Conservation (phyloP, 2,888 invertebrate species). For the Ptychoptera albimana region DNA sequence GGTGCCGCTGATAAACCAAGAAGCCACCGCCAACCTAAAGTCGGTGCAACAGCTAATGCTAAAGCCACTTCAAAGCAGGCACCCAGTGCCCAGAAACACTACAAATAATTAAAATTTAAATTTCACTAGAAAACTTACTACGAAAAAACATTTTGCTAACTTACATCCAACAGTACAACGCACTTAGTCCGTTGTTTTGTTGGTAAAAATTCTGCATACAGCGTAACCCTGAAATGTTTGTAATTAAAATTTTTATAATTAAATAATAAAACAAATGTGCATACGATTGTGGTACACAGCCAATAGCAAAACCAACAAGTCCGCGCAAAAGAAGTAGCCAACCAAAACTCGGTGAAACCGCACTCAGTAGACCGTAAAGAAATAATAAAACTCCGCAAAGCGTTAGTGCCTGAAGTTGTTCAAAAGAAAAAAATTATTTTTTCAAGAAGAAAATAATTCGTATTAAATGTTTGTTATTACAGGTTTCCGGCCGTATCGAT, state of each 20-base stretch:
- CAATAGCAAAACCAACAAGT: slow-evolving; percentile 89
- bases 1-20: slow-evolving; percentile 84
- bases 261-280: slow-evolving; percentile 25
- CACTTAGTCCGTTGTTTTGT: slow-evolving; percentile 88
- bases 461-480: slow-evolving; percentile 31
- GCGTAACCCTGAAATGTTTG: slow-evolving; percentile 56
- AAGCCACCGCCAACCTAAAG: slow-evolving; percentile 81
- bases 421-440: slow-evolving; percentile 18
- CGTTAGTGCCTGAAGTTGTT: slow-evolving; percentile 61
- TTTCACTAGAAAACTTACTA: not conserved
- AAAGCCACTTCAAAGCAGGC: slow-evolving; percentile 85
- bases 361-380: slow-evolving; percentile 79
- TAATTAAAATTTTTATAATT: slow-evolving; percentile 15
- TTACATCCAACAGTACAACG: slow-evolving; percentile 85
- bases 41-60: slow-evolving; percentile 81
- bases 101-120: slow-evolving; percentile 8
- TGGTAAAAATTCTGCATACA: slow-evolving; percentile 92
- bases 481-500: slow-evolving; percentile 78
- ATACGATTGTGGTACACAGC: slow-evolving; percentile 94
- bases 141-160: slow-evolving; percentile 23
- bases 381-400: slow-evolving; percentile 80
- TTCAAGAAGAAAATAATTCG: not conserved
- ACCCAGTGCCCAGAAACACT: slow-evolving; percentile 94
- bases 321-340: slow-evolving; percentile 85
- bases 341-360: slow-evolving; percentile 78